Percentiles rank a stretch among this genome's conserved stretches.
These are phyloP conservation scores for Stictonetta naevosa DNA, from an alignment of 2,113 vertebrate species.

Conservation along the genomic window DNA sequence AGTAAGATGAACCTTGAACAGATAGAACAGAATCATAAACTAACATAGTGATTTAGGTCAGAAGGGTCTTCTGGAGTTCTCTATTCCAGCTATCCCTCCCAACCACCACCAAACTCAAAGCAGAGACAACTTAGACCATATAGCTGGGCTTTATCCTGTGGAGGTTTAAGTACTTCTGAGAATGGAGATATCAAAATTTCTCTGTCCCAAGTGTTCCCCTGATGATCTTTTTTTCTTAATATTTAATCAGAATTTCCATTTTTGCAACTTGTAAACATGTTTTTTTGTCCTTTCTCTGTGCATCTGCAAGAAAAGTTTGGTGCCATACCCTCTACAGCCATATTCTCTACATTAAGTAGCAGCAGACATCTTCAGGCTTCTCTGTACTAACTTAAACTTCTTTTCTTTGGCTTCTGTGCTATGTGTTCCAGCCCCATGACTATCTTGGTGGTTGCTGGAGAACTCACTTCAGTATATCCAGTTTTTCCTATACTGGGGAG, in stretches of 20 bases:
- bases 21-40: neutral
- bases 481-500: neutral
- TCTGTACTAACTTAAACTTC: neutral
- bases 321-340: neutral
- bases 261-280: neutral
- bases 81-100: neutral
- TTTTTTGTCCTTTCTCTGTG: neutral
- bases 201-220: neutral
- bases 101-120: neutral
- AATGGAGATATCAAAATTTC: neutral
- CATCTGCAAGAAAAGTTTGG: fast-evolving
- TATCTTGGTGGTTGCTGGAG: neutral
- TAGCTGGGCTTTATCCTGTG: neutral
- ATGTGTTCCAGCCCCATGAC: fast-evolving
- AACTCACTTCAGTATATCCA: fast-evolving
- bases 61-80: neutral
- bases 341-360: neutral
- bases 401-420: neutral
- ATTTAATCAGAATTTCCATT: neutral
- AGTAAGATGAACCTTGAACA: neutral
- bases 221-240: neutral
- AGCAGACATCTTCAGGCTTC: neutral
- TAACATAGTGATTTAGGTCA: neutral
- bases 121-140: neutral
- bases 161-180: neutral